phyloP scores from a whole-genome alignment of 2,797 vertebrate genomes.

The Gambusia yucatana region DNA sequence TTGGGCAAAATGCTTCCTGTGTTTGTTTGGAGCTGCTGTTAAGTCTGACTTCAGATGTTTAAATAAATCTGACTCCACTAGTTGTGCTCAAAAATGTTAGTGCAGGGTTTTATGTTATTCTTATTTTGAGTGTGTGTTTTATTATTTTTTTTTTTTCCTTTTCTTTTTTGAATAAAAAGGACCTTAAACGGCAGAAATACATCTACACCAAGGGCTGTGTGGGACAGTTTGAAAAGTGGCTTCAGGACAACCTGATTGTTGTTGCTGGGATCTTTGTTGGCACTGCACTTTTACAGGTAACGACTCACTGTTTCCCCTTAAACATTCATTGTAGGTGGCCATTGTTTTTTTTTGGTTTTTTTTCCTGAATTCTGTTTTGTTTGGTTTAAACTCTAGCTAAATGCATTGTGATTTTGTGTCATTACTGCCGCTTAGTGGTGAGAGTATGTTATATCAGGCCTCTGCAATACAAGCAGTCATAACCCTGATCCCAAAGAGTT shows the following conservation, averaged over 20 bases:
- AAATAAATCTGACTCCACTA: conserved; percentile 17
- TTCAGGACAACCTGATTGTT: conserved; percentile 91
- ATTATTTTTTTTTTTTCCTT: not conserved
- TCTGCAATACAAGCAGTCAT: not conserved
- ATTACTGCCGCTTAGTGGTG: conserved; percentile 74
- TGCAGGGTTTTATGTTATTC: not conserved
- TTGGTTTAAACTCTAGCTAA: conserved; percentile 7
- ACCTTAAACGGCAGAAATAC: conserved; percentile 85
- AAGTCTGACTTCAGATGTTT: conserved; percentile 25
- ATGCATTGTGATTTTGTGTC: conserved; percentile 33
- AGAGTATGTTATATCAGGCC: not conserved
- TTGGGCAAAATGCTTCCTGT: conserved; percentile 17
- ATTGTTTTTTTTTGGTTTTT: not conserved
- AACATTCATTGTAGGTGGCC: not conserved
- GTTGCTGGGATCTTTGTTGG: conserved; percentile 90
- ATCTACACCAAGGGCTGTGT: conserved; percentile 94
- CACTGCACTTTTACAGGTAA: conserved; percentile 91
- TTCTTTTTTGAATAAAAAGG: conserved; percentile 67
- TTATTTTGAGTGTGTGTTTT: not conserved
- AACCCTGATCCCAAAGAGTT: not conserved
- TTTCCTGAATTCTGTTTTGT: not conserved
- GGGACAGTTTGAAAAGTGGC: conserved; percentile 94
- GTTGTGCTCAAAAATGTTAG: not conserved
- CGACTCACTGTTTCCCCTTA: not conserved
- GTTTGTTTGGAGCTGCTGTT: conserved; percentile 26